A percentile compares a stretch with the other conserved stretches of the same genome.
Conservation (phyloP, 2,113 vertebrate genomes). For the Chionomys nivalis region DNA sequence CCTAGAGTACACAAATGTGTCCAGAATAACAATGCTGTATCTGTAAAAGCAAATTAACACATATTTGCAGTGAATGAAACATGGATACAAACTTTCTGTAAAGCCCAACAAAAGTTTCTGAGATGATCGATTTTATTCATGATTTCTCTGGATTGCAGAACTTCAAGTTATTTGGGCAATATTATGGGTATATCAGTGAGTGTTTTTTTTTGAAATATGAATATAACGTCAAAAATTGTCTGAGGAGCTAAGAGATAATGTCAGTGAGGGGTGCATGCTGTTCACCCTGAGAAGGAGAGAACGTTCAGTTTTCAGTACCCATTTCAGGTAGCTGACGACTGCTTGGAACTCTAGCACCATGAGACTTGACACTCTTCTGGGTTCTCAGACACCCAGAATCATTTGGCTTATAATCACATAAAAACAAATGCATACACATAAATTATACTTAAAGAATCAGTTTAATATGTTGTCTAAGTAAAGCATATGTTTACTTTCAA, state of each 20-base stretch:
- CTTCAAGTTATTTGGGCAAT: neutral
- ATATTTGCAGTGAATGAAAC: fast-evolving
- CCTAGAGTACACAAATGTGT: fast-evolving
- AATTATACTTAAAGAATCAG: neutral
- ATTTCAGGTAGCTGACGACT: no score
- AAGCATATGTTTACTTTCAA: neutral
- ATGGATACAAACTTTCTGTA: neutral
- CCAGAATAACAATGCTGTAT: neutral
- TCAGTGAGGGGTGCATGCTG: neutral
- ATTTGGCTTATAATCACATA: no score
- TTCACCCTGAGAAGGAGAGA: neutral
- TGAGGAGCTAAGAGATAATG: no score
- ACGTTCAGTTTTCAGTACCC: neutral
- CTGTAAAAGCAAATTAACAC: neutral
- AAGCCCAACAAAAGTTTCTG: fast-evolving
- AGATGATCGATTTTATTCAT: neutral
- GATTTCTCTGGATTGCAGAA: neutral
- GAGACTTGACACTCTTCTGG: neutral
- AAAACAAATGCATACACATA: neutral
- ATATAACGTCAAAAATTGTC: neutral
- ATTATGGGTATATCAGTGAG: neutral
- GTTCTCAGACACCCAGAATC: fast-evolving
- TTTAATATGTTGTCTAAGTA: neutral
- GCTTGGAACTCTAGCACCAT: no score
- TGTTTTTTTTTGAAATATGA: neutral